phyloP scores from a whole-genome alignment of 2,113 vertebrate species.

The Salvelinus sp. region DNA sequence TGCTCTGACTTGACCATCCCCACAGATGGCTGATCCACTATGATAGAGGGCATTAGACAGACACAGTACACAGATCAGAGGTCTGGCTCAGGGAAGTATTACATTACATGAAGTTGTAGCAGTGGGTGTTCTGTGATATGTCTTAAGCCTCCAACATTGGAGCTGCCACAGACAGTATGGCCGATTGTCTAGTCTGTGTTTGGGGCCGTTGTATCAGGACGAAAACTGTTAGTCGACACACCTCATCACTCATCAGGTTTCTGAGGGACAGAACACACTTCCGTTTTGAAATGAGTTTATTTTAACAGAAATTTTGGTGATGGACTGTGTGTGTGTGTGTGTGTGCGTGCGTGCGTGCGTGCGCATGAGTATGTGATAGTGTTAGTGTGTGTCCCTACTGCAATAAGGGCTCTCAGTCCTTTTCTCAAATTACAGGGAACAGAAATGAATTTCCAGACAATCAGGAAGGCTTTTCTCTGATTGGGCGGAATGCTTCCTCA shows the following conservation, averaged over 20 bases:
- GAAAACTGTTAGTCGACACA: conserved; percentile 6
- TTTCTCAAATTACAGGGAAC: conserved; percentile 24
- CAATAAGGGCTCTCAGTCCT: conserved; percentile 7
- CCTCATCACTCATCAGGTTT: conserved; percentile 5
- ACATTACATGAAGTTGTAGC: not conserved
- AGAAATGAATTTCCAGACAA: conserved; percentile 29
- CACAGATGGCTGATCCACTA: not conserved
- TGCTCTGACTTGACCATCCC: not conserved
- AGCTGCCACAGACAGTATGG: conserved; percentile 15
- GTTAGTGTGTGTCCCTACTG: conserved; percentile 9
- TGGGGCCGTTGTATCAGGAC: not conserved
- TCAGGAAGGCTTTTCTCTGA: conserved; percentile 25
- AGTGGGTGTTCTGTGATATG: conserved; percentile 19
- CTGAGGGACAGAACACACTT: conserved; percentile 4
- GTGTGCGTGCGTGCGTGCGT: not conserved
- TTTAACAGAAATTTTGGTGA: not conserved
- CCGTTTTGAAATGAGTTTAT: not conserved
- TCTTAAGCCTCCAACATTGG: not conserved
- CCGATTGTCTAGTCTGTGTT: conserved; percentile 19
- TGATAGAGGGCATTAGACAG: not conserved
- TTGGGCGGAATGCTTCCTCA: conserved; percentile 20
- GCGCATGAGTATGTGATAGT: not conserved
- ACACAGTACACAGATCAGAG: not conserved
- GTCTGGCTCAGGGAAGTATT: conserved; percentile 17
- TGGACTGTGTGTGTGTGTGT: not conserved